Base-by-base conservation (phyloP, 1,140 invertebrate species). In the Nephila pilipes region DNA sequence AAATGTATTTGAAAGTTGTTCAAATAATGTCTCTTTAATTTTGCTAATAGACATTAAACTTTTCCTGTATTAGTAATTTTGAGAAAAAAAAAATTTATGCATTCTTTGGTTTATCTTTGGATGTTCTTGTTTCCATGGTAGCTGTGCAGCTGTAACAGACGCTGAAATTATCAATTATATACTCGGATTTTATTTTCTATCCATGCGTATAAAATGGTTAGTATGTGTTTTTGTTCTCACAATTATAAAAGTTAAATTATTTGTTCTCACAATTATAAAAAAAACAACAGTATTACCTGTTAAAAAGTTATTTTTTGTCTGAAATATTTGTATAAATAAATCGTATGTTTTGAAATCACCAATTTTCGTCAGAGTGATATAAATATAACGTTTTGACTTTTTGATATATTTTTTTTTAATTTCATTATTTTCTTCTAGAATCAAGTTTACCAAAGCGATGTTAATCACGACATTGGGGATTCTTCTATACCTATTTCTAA, bases 381-480 rank as follows among this genome's bases (percentile, higher is more conserved):
- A 46, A 46, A 2, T 46, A 5, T 46, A 46, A 46, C 12, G 46
- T 46, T 0, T 10, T 10, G 4, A 46, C 46, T 6, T 10, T 46
- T 46, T 46, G 25, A 83, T 81, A 12, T 29, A 22, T 22, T 22
- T 54, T 36, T 25, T 83, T 55, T 16, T 29, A 10, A 20, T 46
- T 55, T 8, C 10, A 46, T 46, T 10, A 46, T 46, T 46, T 16
- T 25, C 6, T 83, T 83, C 25, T n/a, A 83, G 81, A 29, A 83
- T 55, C 46, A 46, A 54, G 46, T 83, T 83, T 83, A 83, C n/a
- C 81, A 83, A 83, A 83, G 81, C 25, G 81, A 83, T 22, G 54
- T 55, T 32, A 14, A 46, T 25, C 46, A 25, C 25, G 81, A 83
- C 10, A n/a, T 18, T 12, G 46, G 29, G 16, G n/a, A 83, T 54